Base-by-base conservation (phyloP, 2,797 vertebrate species). In the Paguma larvata region DNA sequence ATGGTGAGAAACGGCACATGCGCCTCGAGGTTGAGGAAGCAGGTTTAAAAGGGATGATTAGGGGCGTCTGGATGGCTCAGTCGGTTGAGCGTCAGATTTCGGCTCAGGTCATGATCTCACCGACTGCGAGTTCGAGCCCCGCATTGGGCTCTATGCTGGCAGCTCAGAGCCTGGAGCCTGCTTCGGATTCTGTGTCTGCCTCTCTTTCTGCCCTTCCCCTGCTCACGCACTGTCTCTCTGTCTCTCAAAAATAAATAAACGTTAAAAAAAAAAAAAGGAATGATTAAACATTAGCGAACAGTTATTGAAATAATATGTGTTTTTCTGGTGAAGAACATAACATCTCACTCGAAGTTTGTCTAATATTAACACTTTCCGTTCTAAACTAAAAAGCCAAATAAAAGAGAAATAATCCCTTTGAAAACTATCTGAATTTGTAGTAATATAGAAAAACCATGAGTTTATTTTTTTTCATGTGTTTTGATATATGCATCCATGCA, bases 331-430 rank as follows among this genome's bases (percentile, higher is more conserved):
- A 80, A 21, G 38, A 84, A 77, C 89, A 23, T 3, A 91, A 92
- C 96, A 41, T 7, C 16, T 32, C 18, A 18, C 15, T 62, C 10
- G 63, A 62, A 78, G 11, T 34, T 83, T 67, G 93, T 75, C 30
- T 38, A 77, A 34, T 80, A 63, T 34, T 73, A 80, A 79, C 65
- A 53, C 86, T 90, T 65, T 34, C n/a, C 34, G 23, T 67, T 78
- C 75, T 46, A 87, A 73, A 30, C 30, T 84, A 85, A 84, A 46
- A 94, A 56, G 48, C 53, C 65, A 85, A 77, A 70, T 6, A 13
- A 62, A 86, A 72, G 75, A 97, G 46, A 95, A 92, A 62, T 44
- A 46, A 65, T 48, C 19, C 34, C 56, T 83, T 85, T 94, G 30
- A 83, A 88, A 91, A 65, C 46, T 32, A 88, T 68, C 30, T 25